Evolutionary conservation across 2,113 vertebrate species (phyloP).

Genomic region (Varanus komodoensis): DNA sequence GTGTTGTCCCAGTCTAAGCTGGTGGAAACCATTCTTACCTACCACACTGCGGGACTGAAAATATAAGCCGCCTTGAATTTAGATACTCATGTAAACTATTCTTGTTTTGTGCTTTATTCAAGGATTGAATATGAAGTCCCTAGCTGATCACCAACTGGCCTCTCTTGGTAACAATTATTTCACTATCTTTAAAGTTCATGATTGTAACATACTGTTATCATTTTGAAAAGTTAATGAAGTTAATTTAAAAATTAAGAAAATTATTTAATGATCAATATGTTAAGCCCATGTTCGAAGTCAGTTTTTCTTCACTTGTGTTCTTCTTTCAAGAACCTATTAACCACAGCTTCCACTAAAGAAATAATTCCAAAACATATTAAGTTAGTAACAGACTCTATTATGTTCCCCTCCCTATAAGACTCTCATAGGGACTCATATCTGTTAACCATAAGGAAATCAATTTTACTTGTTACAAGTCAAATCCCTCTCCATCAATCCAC

Average conservation of each 20-base stretch:
- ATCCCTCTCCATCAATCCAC: not conserved
- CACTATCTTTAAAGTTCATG: not conserved
- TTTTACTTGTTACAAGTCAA: conserved; percentile 21
- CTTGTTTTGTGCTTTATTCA: not conserved
- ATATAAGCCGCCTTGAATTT: not conserved
- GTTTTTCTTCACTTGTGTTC: not conserved
- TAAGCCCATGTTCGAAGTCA: not conserved
- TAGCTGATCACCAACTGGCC: not conserved
- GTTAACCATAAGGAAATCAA: conserved; percentile 9
- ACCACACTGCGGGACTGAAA: not conserved
- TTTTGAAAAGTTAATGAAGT: not conserved
- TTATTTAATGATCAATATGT: not conserved
- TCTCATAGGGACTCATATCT: conserved; percentile 28
- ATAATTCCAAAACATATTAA: conserved; percentile 10
- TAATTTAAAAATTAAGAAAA: not conserved
- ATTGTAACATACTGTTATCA: not conserved
- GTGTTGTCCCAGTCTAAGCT: not conserved
- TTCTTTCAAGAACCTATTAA: not conserved
- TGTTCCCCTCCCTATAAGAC: conserved; percentile 1
- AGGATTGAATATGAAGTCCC: not conserved
- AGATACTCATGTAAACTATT: not conserved
- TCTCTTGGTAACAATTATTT: not conserved
- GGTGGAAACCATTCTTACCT: not conserved
- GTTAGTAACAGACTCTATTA: not conserved
- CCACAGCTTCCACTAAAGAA: not conserved